phyloP scores from a whole-genome alignment of 1,140 invertebrate species.

The Parapsyche elsis region DNA sequence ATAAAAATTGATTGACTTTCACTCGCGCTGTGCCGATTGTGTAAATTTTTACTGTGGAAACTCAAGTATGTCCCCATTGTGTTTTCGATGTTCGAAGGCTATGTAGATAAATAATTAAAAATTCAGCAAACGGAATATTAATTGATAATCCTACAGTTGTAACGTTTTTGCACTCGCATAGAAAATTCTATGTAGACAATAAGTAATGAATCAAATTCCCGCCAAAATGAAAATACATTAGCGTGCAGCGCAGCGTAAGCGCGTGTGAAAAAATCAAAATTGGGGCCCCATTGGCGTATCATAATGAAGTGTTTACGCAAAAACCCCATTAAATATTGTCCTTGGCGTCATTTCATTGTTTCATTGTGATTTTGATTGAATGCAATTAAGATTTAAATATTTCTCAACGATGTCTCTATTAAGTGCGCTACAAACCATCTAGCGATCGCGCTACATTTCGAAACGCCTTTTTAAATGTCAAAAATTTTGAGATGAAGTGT shows the following conservation, averaged over 20 bases:
- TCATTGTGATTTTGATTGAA: neutral
- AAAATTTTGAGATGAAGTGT: no score
- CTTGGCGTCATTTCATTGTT: neutral
- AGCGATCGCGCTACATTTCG: neutral
- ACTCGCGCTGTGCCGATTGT: neutral
- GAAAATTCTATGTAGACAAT: neutral
- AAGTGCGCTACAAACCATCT: neutral
- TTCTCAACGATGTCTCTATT: conserved; percentile 17
- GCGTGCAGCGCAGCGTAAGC: no score
- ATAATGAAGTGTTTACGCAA: conserved; percentile 2
- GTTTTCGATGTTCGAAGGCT: no score
- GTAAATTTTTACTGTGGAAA: neutral
- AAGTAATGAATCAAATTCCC: neutral
- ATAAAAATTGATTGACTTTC: conserved; percentile 7
- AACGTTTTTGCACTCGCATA: neutral
- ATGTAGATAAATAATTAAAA: no score
- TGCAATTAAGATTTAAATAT: neutral
- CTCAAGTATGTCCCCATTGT: no score
- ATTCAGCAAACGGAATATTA: no score
- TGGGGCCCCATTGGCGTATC: neutral
- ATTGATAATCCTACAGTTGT: no score
- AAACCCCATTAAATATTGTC: neutral
- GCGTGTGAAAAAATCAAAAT: neutral
- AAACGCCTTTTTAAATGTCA: no score
- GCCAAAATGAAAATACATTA: neutral